phyloP scores from a whole-genome alignment of 2,888 invertebrate genomes.

The Chaitophorus viminalis region DNA sequence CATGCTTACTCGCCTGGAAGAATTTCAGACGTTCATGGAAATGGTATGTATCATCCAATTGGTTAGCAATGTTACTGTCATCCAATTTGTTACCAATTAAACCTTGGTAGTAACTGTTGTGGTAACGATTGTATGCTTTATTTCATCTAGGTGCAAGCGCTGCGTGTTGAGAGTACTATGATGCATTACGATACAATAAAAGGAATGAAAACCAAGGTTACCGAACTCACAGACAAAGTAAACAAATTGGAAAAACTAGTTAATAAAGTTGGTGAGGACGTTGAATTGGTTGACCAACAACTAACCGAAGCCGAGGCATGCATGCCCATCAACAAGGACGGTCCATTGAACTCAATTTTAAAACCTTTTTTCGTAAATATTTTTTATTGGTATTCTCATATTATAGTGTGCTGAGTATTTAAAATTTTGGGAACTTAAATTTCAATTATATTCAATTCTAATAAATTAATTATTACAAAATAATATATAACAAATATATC shows the following conservation, averaged over 20 bases:
- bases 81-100: neutral
- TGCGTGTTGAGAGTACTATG: conserved; percentile 44
- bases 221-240: conserved; percentile 9
- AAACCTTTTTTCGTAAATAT: conserved; percentile 57
- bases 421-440: neutral
- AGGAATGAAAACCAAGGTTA: conserved; percentile 47
- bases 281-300: conserved; percentile 51
- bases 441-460: too few species aligned
- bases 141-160: conserved; percentile 29
- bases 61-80: neutral
- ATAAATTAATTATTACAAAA: too few species aligned
- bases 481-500: too few species aligned
- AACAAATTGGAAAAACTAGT: conserved; percentile 50
- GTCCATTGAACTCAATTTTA: conserved; percentile 54
- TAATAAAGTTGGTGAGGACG: conserved; percentile 40
- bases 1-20: conserved; percentile 51
- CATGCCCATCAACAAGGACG: conserved; percentile 52
- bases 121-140: neutral
- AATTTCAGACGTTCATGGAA: conserved; percentile 59
- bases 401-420: neutral
- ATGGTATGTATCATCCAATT: neutral
- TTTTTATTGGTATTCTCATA: neutral
- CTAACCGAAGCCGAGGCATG: conserved; percentile 54
- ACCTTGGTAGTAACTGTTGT: neutral
- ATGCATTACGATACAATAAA: conserved; percentile 51